phyloP scores from a whole-genome alignment of 2,113 vertebrate species.

The Piliocolobus tephrosceles region DNA sequence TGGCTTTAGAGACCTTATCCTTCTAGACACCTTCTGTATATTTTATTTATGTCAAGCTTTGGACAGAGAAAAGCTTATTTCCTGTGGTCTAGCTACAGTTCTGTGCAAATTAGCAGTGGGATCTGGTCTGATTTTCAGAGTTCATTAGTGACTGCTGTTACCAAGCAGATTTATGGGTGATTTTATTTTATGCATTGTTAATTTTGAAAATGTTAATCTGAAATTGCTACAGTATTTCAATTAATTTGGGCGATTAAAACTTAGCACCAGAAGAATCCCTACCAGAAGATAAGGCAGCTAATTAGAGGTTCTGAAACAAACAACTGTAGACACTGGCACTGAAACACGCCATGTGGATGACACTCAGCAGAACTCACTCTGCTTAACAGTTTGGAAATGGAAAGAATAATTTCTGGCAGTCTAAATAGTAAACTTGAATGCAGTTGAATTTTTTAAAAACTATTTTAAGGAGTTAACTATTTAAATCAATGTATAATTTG shows the following conservation, averaged over 20 bases:
- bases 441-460: neutral
- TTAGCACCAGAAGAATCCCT: slow-evolving; percentile 65
- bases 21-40: neutral
- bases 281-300: slow-evolving; percentile 69
- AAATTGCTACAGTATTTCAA: slow-evolving; percentile 72
- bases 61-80: neutral
- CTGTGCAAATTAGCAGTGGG: neutral
- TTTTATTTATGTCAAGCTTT: neutral
- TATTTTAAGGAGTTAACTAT: slow-evolving; percentile 31
- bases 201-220: slow-evolving; percentile 76
- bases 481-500: slow-evolving; percentile 4
- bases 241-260: slow-evolving; percentile 73
- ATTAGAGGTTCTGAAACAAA: slow-evolving; percentile 73
- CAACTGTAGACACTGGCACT: slow-evolving; percentile 47
- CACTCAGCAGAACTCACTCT: slow-evolving; percentile 11
- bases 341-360: neutral
- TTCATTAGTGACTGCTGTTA: slow-evolving; percentile 62
- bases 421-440: slow-evolving; percentile 12
- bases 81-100: neutral
- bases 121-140: slow-evolving; percentile 42
- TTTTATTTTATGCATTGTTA: slow-evolving; percentile 75
- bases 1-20: neutral
- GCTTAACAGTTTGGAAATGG: slow-evolving; percentile 5
- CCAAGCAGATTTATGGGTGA: slow-evolving; percentile 51
- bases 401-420: slow-evolving; percentile 47